Conservation (phyloP, 2,113 vertebrate species). For the Dicrurus megarhynchus region DNA sequence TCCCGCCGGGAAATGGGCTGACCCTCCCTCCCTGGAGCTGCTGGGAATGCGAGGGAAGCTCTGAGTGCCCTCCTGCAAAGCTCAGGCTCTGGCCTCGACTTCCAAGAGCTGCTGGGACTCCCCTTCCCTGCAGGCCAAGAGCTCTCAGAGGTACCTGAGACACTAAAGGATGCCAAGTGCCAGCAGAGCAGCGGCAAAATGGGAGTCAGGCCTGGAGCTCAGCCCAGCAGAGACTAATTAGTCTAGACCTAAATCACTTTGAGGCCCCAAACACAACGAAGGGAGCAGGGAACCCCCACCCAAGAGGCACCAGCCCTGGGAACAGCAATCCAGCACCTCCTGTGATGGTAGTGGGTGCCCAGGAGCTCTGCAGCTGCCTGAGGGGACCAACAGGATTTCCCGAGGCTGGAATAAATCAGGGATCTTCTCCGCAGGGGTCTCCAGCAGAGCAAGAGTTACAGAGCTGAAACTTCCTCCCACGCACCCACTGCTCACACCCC, state of each 20-base stretch:
- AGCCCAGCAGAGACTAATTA: not conserved
- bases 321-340: not conserved
- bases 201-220: not conserved
- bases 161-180: not conserved
- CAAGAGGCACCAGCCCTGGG: not conserved
- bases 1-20: not conserved
- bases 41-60: not conserved
- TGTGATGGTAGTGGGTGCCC: rapidly evolving
- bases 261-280: not conserved
- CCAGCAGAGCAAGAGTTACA: slow-evolving; percentile 31
- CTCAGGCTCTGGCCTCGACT: not conserved
- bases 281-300: not conserved
- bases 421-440: not conserved
- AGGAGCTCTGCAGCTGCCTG: not conserved
- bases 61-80: not conserved
- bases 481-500: not conserved
- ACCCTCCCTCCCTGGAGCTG: not conserved
- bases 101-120: not conserved
- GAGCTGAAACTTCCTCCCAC: not conserved
- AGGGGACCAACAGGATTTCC: not conserved
- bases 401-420: not conserved
- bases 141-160: not conserved
- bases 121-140: not conserved
- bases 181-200: not conserved
- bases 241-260: not conserved